Conservation (phyloP, 2,113 vertebrate species). For the Sakesphorus luctuosus region DNA sequence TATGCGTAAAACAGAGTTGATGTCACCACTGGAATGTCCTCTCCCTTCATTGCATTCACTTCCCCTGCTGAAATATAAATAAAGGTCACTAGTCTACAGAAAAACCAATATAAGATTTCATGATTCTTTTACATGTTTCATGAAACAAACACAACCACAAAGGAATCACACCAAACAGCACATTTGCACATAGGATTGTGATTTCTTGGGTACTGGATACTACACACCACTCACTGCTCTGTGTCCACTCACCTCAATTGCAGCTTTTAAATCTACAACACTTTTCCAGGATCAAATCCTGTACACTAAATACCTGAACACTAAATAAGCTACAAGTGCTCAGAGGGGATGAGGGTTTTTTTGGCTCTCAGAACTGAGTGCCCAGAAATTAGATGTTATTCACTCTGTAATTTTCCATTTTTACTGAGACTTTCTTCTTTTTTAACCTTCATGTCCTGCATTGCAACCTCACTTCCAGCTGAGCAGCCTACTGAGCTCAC, state of each 20-base stretch:
- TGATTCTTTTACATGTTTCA: background rate
- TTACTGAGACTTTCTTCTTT: background rate
- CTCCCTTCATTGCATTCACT: background rate
- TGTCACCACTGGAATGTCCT: rapidly evolving
- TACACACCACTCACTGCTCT: background rate
- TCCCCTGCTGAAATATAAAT: background rate
- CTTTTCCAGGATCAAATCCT: background rate
- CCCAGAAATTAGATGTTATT: background rate
- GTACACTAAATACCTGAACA: background rate
- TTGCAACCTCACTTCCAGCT: background rate
- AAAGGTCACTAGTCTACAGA: background rate
- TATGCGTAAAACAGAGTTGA: background rate
- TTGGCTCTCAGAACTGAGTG: background rate
- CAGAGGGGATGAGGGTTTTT: background rate
- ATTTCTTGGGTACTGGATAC: background rate
- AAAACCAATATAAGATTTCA: background rate
- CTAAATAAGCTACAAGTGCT: background rate
- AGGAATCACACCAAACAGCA: background rate
- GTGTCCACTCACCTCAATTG: rapidly evolving
- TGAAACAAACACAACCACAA: background rate
- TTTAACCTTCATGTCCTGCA: background rate
- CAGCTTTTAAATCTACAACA: background rate
- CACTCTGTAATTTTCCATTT: background rate
- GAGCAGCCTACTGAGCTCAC: background rate
- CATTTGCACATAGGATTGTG: rapidly evolving